Percentiles rank a stretch among this genome's conserved stretches.
These are phyloP conservation scores for Orthosia cruda DNA, from an alignment of 2,888 invertebrate genomes.

Conservation along the genomic window DNA sequence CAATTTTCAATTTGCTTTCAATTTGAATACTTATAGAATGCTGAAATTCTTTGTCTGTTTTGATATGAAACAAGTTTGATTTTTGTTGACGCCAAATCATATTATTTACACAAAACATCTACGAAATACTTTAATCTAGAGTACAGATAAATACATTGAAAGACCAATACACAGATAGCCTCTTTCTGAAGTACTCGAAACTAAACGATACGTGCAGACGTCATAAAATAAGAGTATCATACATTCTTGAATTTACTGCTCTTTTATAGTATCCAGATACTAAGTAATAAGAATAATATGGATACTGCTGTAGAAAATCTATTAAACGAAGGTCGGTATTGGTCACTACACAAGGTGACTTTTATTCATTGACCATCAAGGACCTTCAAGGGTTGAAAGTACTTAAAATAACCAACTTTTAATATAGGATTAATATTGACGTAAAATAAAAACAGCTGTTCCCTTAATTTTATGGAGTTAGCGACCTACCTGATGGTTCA, in stretches of 20 bases:
- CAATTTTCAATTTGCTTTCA: too few relatives aligned
- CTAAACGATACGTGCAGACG: conserved; percentile 24
- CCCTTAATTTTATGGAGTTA: too few relatives aligned
- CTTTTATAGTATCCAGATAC: neutral
- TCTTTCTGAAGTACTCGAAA: conserved; percentile 7
- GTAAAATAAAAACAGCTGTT: neutral
- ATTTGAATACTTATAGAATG: too few relatives aligned
- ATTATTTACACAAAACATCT: too few relatives aligned
- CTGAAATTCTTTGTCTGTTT: too few relatives aligned
- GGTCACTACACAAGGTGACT: neutral
- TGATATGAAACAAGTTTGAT: neutral
- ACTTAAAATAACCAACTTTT: neutral
- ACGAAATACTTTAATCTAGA: too few relatives aligned
- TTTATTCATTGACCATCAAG: neutral
- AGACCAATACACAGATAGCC: neutral
- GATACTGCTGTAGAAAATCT: neutral
- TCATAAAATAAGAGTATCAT: conserved; percentile 8
- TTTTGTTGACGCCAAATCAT: neutral
- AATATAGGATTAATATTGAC: too few relatives aligned
- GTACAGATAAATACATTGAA: conserved; percentile 2
- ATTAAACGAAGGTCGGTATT: neutral
- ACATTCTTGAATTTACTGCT: conserved; percentile 1
- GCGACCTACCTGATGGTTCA: too few relatives aligned
- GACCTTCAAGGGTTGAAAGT: too few relatives aligned
- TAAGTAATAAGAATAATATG: neutral